A percentile compares a stretch with the other conserved stretches of the same genome.
Evolutionary conservation across 2,797 vertebrate species (phyloP).

Genomic region (Oryzias sinensis): DNA sequence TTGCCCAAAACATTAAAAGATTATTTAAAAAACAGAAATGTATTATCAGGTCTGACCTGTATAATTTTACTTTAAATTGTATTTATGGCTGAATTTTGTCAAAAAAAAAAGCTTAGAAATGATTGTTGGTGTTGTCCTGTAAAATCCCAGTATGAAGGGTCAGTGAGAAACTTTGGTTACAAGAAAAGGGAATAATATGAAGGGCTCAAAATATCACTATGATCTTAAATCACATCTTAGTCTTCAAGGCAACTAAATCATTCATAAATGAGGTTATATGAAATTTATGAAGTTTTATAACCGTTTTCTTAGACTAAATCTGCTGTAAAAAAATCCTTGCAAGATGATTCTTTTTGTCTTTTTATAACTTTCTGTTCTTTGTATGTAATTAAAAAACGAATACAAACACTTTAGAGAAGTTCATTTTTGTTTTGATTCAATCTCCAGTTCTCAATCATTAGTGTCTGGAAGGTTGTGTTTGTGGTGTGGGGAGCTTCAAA

Average conservation of each 20-base stretch:
- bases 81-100: too few relatives aligned
- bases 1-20: too few relatives aligned
- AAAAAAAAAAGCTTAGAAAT: neutral
- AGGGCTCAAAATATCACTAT: conserved; percentile 12
- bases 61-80: too few relatives aligned
- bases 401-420: conserved; percentile 3
- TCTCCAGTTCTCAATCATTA: neutral
- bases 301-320: too few relatives aligned
- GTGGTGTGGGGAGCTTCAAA: neutral
- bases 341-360: conserved; percentile 2
- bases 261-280: too few relatives aligned
- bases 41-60: too few relatives aligned
- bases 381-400: conserved; percentile 6
- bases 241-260: conserved; percentile 16
- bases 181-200: neutral
- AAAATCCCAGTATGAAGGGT: neutral
- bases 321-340: too few relatives aligned
- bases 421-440: conserved; percentile 31
- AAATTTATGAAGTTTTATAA: too few relatives aligned
- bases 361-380: conserved; percentile 22
- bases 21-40: too few relatives aligned
- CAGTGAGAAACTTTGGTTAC: neutral
- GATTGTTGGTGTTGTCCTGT: conserved; percentile 5
- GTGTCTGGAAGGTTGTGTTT: neutral
- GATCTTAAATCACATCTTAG: conserved; percentile 1